Evolutionary conservation across 1,140 invertebrate genomes (phyloP).

Genomic region (Drosophila punjabiensis): DNA sequence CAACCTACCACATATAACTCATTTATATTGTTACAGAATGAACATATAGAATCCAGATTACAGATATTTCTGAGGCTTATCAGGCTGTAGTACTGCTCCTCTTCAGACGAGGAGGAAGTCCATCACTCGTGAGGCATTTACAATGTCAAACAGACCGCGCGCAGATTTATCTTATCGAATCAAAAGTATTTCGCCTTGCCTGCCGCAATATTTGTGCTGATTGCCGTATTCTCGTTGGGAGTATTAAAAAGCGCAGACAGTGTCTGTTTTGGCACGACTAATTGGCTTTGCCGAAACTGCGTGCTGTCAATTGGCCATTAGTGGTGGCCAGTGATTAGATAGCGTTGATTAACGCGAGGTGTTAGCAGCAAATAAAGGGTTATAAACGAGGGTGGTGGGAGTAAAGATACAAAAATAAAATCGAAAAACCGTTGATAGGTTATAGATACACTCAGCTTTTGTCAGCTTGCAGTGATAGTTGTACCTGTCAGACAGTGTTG

Average conservation of each 20-base stretch:
- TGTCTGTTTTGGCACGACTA: conserved; percentile 10
- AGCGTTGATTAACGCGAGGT: conserved; percentile 32
- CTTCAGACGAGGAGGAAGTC: conserved; percentile 19
- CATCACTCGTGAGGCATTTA: conserved; percentile 22
- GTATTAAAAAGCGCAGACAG: conserved; percentile 7
- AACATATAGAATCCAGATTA: conserved; percentile 11
- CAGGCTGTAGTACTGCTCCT: neutral
- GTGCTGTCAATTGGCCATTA: conserved; percentile 47
- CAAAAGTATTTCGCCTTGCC: conserved; percentile 34
- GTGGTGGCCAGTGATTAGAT: conserved; percentile 35
- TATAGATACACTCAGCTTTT: neutral
- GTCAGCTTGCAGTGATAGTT: neutral
- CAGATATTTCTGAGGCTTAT: conserved; percentile 28
- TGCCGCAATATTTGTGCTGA: conserved; percentile 42
- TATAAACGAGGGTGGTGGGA: neutral
- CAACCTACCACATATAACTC: conserved; percentile 12
- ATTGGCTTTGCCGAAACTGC: conserved; percentile 34
- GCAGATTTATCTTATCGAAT: conserved; percentile 57
- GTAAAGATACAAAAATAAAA: neutral
- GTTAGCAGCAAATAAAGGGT: conserved; percentile 22
- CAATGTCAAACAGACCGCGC: conserved; percentile 17
- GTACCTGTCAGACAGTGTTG: neutral
- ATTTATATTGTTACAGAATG: conserved; percentile 13
- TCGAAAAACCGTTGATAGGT: conserved; percentile 20
- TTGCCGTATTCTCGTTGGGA: conserved; percentile 1